Percentiles rank a stretch among this genome's conserved stretches.
These are phyloP conservation scores for Aethina tumida DNA, from an alignment of 1,140 invertebrate species.

Conservation along the genomic window DNA sequence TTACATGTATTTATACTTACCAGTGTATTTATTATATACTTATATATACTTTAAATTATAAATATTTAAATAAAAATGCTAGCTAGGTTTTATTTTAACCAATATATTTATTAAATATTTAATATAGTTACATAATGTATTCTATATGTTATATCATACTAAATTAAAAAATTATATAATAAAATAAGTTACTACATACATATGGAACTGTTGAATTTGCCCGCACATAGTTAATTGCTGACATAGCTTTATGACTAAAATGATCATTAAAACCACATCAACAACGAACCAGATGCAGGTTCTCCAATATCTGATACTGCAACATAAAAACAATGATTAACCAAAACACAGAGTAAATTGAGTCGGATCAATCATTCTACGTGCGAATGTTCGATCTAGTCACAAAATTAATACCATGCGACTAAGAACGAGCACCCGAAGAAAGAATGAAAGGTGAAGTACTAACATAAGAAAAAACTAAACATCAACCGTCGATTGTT, in stretches of 20 bases:
- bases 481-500: neutral
- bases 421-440: slow-evolving; percentile 32
- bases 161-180: too few species aligned
- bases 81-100: too few species aligned
- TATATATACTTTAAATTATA: too few species aligned
- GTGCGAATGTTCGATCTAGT: slow-evolving; percentile 37
- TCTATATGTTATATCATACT: too few species aligned
- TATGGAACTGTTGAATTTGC: slow-evolving; percentile 1
- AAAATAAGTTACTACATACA: slow-evolving; percentile 1
- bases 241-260: slow-evolving; percentile 33
- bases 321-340: slow-evolving; percentile 9
- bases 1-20: too few species aligned
- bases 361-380: slow-evolving; percentile 9
- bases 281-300: slow-evolving; percentile 27
- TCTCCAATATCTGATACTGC: neutral
- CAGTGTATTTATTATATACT: too few species aligned
- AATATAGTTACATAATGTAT: too few species aligned
- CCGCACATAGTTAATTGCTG: slow-evolving; percentile 32
- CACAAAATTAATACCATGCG: slow-evolving; percentile 29
- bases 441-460: slow-evolving; percentile 21
- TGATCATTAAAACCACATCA: slow-evolving; percentile 32
- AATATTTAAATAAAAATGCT: too few species aligned
- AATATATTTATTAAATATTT: too few species aligned
- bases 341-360: slow-evolving; percentile 2
- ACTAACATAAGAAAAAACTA: slow-evolving; percentile 1